Percentiles rank a stretch among this genome's conserved stretches.
These are phyloP conservation scores for Moxostoma hubbsi DNA, from an alignment of 2,797 vertebrate species.

Conservation along the genomic window DNA sequence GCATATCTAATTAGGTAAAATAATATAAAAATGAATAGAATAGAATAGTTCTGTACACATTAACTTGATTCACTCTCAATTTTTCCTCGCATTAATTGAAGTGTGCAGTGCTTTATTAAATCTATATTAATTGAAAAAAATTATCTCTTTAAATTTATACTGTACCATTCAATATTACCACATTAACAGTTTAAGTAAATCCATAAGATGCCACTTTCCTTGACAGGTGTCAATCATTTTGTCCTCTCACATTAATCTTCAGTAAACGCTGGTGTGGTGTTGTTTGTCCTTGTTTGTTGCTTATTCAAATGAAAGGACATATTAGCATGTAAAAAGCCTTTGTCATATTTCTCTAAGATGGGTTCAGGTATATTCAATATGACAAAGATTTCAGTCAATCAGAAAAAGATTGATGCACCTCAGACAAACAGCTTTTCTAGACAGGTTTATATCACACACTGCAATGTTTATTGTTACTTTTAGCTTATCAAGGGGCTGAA, in stretches of 20 bases:
- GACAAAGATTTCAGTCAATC: slow-evolving; percentile 23
- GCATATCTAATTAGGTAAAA: too few species aligned
- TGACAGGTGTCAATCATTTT: not conserved
- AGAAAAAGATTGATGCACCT: slow-evolving; percentile 12
- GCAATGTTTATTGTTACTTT: slow-evolving; percentile 6
- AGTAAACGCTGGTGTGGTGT: not conserved
- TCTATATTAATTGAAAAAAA: not conserved
- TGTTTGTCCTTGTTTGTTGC: not conserved
- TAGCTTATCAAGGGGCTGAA: not conserved
- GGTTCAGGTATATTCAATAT: not conserved
- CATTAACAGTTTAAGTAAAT: not conserved
- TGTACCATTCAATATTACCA: not conserved
- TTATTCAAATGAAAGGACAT: slow-evolving; percentile 19
- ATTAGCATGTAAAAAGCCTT: slow-evolving; percentile 35
- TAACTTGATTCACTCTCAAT: too few species aligned
- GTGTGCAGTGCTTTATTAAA: too few species aligned
- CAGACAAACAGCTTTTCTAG: slow-evolving; percentile 21
- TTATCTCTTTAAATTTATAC: not conserved
- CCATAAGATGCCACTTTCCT: not conserved
- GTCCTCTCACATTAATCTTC: not conserved
- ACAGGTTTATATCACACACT: slow-evolving; percentile 10
- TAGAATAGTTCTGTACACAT: not conserved
- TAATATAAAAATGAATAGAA: too few species aligned
- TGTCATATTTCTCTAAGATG: not conserved
- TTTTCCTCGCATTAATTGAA: too few species aligned